Percentiles rank a stretch among this genome's conserved stretches.
Conservation (phyloP, 1,140 invertebrate species). For the Anoplophora glabripennis region DNA sequence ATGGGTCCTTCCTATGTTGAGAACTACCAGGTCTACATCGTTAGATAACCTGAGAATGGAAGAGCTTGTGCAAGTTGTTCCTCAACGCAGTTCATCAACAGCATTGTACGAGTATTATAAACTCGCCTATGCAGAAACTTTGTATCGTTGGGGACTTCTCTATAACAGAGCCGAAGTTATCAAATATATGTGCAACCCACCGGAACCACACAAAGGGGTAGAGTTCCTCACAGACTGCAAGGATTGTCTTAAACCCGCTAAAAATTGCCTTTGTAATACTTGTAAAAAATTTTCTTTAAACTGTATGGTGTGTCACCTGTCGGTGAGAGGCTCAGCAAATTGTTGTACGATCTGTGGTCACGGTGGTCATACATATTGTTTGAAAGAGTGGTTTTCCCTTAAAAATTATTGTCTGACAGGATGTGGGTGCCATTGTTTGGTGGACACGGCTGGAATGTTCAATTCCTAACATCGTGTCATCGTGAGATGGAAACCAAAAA, state of each 20-base stretch:
- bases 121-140: constrained; percentile 81
- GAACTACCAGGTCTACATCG: constrained; percentile 68
- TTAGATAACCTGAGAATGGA: constrained; percentile 65
- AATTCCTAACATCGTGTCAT: constrained; percentile 1
- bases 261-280: constrained; percentile 63
- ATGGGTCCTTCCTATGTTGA: constrained; percentile 61
- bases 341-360: constrained; percentile 86
- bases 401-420: constrained; percentile 71
- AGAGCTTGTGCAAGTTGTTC: constrained; percentile 17
- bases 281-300: constrained; percentile 46
- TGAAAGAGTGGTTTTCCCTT: constrained; percentile 74
- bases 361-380: constrained; percentile 82
- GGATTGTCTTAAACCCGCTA: constrained; percentile 60
- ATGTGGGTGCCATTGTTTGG: constrained; percentile 85
- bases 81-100: constrained; percentile 33
- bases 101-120: constrained; percentile 83
- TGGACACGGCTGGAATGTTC: constrained; percentile 55
- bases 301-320: constrained; percentile 82
- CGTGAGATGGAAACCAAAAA: neutral
- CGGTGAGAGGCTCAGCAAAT: constrained; percentile 79
- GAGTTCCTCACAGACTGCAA: constrained; percentile 76
- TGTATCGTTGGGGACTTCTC: constrained; percentile 77
- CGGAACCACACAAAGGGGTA: constrained; percentile 64
- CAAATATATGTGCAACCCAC: constrained; percentile 66
- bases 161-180: constrained; percentile 79